A percentile compares a stretch with the other conserved stretches of the same genome.
phyloP scores from a whole-genome alignment of 2,113 vertebrate genomes.

The Tringa solitaria region DNA sequence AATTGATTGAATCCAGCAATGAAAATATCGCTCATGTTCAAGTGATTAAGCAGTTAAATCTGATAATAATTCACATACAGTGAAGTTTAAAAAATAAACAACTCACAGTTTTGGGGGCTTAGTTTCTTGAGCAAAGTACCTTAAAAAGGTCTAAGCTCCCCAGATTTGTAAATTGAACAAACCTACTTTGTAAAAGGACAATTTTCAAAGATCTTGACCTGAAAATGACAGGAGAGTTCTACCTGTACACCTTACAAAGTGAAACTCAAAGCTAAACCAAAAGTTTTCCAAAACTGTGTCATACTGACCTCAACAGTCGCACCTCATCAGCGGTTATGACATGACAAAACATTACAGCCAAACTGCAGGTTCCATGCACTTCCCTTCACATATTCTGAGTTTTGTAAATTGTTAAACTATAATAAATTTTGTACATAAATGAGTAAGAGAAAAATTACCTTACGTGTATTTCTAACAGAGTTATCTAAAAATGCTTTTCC shows the following conservation, averaged over 20 bases:
- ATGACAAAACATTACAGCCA: accelerated
- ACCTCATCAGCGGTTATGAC: not conserved
- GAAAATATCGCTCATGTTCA: not conserved
- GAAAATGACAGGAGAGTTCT: not conserved
- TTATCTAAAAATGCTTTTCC: not conserved
- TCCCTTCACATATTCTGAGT: not conserved
- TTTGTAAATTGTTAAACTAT: not conserved
- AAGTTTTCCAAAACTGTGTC: not conserved
- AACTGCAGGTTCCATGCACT: not conserved
- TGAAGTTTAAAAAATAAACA: not conserved
- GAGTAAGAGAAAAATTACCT: not conserved
- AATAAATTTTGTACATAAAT: not conserved
- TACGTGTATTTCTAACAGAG: not conserved
- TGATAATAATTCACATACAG: not conserved
- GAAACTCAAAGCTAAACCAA: not conserved
- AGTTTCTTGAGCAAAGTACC: not conserved
- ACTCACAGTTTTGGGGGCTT: not conserved
- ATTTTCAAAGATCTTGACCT: not conserved
- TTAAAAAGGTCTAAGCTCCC: not conserved
- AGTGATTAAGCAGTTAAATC: not conserved
- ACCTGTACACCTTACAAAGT: not conserved
- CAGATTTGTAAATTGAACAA: not conserved
- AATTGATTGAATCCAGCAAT: not conserved
- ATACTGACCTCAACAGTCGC: not conserved
- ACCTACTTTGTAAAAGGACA: not conserved